These are phyloP conservation scores for Pelodiscus sinensis DNA, from an alignment of 2,113 vertebrate genomes.

Conservation along the genomic window DNA sequence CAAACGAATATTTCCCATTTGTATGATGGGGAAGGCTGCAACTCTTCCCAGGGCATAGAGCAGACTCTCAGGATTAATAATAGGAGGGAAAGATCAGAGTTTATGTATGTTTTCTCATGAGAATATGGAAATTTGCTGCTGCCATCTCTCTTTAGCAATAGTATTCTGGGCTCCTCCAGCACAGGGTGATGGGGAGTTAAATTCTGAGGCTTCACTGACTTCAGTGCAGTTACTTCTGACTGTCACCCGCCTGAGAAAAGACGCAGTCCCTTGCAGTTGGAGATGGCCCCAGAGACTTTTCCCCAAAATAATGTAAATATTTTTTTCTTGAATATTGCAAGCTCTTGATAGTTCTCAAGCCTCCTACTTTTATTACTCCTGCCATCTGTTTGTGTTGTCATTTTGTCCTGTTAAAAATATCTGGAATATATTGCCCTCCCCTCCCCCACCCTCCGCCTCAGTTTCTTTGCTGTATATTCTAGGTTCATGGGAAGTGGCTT, in stretches of 20 bases:
- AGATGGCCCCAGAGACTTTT: fast-evolving
- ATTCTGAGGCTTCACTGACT: fast-evolving
- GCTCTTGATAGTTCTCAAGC: background rate
- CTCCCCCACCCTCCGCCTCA: background rate
- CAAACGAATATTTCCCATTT: constrained; percentile 25
- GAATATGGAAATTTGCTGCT: background rate
- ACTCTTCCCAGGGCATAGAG: constrained; percentile 21
- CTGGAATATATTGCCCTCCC: background rate
- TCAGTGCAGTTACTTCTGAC: background rate
- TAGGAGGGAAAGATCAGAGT: fast-evolving
- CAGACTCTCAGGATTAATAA: constrained; percentile 21
- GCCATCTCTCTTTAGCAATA: background rate
- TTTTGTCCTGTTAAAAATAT: background rate
- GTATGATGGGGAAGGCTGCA: background rate
- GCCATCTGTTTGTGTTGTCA: background rate
- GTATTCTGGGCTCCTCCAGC: fast-evolving
- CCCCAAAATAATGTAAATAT: background rate
- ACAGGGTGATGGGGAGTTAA: background rate
- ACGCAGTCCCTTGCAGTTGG: background rate
- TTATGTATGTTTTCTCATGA: background rate
- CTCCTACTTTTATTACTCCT: background rate
- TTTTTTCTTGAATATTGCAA: background rate
- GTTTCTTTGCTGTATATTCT: background rate
- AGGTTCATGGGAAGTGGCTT: background rate
- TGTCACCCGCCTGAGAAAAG: background rate